Evolutionary conservation across 2,113 vertebrate species (phyloP).

Genomic region (Chloroceryle aenea): DNA sequence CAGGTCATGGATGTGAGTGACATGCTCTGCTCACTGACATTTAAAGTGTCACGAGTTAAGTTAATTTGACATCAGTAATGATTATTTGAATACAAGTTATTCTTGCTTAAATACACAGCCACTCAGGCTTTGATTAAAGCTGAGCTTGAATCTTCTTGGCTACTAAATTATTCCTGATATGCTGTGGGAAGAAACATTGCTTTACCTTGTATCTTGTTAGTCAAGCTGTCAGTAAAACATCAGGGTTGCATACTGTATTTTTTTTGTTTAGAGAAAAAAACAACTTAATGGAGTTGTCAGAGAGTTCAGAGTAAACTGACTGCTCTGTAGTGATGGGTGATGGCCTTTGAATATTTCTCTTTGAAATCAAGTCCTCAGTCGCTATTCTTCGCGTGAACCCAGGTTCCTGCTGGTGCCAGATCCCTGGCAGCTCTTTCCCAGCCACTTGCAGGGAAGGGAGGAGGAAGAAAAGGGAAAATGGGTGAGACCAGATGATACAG

Average conservation of each 20-base stretch:
- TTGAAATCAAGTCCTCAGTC: not conserved
- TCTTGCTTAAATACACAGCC: slow-evolving; percentile 23
- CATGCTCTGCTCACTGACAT: not conserved
- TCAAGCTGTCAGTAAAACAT: not conserved
- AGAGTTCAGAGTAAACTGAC: not conserved
- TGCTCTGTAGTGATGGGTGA: not conserved
- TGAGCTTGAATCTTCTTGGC: not conserved
- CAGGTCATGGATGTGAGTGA: not conserved
- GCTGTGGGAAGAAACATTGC: not conserved
- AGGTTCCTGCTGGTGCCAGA: not conserved
- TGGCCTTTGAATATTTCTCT: not conserved
- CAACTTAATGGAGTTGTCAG: not conserved
- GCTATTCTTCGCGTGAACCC: not conserved
- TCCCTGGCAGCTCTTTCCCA: not conserved
- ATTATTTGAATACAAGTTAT: slow-evolving; percentile 45
- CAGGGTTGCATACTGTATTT: not conserved
- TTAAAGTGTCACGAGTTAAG: slow-evolving; percentile 11
- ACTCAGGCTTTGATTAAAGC: slow-evolving; percentile 10
- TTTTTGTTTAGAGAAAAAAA: not conserved
- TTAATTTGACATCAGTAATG: slow-evolving; percentile 30
- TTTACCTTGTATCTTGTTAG: not conserved
- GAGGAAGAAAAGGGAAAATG: not conserved
- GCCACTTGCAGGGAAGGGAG: not conserved
- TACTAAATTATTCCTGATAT: not conserved
- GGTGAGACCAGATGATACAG: accelerated